A percentile compares a stretch with the other conserved stretches of the same genome.
Evolutionary conservation across 1,140 invertebrate genomes (phyloP).

Genomic region (Tetramorium parvispinum): DNA sequence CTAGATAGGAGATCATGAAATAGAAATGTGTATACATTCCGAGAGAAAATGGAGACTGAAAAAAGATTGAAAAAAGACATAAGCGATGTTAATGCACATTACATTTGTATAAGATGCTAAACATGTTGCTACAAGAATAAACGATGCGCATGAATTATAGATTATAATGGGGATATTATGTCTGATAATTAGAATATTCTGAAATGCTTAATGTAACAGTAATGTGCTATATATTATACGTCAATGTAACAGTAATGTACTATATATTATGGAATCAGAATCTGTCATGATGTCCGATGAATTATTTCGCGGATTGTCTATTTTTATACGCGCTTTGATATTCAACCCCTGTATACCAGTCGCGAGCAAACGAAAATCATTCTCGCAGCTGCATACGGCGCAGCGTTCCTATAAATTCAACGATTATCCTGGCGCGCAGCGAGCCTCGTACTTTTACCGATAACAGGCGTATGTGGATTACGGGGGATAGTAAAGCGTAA

Average conservation of each 20-base stretch:
- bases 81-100: not conserved
- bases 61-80: not conserved
- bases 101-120: not conserved
- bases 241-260: too few species aligned
- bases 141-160: not conserved
- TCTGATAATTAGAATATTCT: not conserved
- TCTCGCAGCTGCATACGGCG: not conserved
- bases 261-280: not conserved
- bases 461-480: slow-evolving; percentile 49
- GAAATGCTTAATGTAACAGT: too few species aligned
- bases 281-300: not conserved
- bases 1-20: not conserved
- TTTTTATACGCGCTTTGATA: slow-evolving; percentile 27
- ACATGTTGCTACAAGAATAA: not conserved
- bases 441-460: slow-evolving; percentile 35
- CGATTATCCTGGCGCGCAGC: slow-evolving; percentile 27
- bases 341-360: not conserved
- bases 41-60: not conserved
- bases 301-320: not conserved
- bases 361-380: slow-evolving; percentile 4
- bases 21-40: not conserved
- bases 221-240: too few species aligned
- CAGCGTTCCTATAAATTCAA: slow-evolving; percentile 26
- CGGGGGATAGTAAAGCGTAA: slow-evolving; percentile 31
- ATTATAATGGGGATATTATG: not conserved